These are phyloP conservation scores for Caloenas nicobarica DNA, from an alignment of 2,113 vertebrate genomes.

Conservation along the genomic window DNA sequence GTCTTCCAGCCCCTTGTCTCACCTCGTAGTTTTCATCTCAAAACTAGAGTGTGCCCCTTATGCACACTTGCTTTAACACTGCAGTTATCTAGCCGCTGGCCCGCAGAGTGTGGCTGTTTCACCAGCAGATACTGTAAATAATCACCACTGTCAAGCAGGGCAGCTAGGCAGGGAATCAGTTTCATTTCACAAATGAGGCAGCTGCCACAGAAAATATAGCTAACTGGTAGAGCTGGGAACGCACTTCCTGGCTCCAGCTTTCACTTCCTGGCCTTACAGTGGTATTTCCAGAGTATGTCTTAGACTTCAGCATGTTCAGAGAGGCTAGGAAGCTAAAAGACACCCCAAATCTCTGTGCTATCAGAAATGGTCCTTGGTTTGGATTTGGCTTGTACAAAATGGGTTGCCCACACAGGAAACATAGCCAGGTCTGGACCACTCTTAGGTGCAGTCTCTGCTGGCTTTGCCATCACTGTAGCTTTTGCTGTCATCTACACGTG, in stretches of 20 bases:
- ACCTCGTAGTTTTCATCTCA: not conserved
- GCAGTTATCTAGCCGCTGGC: not conserved
- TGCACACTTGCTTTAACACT: not conserved
- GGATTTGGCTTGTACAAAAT: not conserved
- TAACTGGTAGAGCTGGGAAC: not conserved
- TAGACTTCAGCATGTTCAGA: not conserved
- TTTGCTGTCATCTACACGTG: fast-evolving
- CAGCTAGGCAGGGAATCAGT: not conserved
- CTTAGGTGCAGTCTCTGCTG: not conserved
- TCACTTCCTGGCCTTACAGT: not conserved
- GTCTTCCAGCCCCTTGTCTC: not conserved
- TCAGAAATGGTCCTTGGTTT: not conserved
- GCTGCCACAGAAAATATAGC: not conserved
- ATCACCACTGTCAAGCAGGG: not conserved
- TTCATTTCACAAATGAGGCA: not conserved
- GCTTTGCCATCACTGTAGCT: not conserved
- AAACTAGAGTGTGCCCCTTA: not conserved
- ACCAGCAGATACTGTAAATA: not conserved
- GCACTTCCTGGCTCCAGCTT: not conserved
- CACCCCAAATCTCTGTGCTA: fast-evolving
- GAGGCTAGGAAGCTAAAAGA: not conserved
- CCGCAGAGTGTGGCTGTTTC: fast-evolving
- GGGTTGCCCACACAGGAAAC: not conserved
- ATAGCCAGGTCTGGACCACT: not conserved
- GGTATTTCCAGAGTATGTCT: not conserved